Percentiles rank a stretch among this genome's conserved stretches.
phyloP scores from a whole-genome alignment of 2,888 invertebrate species.

The Chrysomela aeneicollis region DNA sequence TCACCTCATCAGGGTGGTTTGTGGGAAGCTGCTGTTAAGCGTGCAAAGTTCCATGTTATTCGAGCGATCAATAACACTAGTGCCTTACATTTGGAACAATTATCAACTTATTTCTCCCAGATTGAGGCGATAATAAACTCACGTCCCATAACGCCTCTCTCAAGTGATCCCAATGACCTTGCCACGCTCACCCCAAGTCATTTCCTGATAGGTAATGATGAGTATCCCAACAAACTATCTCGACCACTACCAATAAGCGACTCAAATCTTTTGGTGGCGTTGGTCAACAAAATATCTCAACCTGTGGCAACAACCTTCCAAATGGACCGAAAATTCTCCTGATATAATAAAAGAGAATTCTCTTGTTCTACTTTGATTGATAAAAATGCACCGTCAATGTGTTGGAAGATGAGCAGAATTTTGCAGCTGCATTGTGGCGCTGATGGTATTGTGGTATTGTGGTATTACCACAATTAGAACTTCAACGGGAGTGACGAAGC shows the following conservation, averaged over 20 bases:
- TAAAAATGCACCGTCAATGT: slow-evolving; percentile 28
- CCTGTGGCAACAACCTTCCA: slow-evolving; percentile 22
- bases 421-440: slow-evolving; percentile 28
- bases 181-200: no score
- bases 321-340: slow-evolving; percentile 12
- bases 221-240: neutral
- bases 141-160: no score
- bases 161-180: no score
- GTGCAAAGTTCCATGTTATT: no score
- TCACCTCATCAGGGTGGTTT: no score
- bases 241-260: slow-evolving; percentile 31
- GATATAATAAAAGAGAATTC: slow-evolving; percentile 10
- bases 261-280: slow-evolving; percentile 30
- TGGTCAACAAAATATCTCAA: slow-evolving; percentile 32
- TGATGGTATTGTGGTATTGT: slow-evolving; percentile 28
- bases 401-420: slow-evolving; percentile 28
- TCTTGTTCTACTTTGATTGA: slow-evolving; percentile 31
- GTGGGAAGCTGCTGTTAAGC: no score
- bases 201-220: no score
- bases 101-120: no score
- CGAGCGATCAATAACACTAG: no score
- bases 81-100: no score
- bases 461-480: slow-evolving; percentile 26
- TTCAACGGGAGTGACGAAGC: slow-evolving; percentile 17
- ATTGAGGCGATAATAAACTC: no score